Conservation (phyloP, 2,113 vertebrate species). For the Saimiri boliviensis region DNA sequence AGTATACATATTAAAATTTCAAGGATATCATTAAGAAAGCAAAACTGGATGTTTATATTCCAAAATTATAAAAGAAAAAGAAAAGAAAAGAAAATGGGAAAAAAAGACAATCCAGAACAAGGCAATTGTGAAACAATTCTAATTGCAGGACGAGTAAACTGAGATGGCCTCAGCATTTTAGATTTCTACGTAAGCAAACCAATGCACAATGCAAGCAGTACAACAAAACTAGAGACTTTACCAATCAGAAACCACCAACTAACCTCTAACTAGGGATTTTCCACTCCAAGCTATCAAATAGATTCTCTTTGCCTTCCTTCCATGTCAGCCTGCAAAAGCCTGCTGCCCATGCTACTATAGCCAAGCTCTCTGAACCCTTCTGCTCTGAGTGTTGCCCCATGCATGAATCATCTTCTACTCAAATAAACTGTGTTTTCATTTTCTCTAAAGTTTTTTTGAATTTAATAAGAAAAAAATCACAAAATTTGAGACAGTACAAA, state of each 20-base stretch:
- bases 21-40: neutral
- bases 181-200: neutral
- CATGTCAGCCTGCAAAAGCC: neutral
- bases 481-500: neutral
- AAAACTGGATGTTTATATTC: neutral
- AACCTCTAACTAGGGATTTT: neutral
- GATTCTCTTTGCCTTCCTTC: neutral
- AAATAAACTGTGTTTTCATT: neutral
- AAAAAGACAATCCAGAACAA: neutral
- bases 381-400: neutral
- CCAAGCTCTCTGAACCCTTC: neutral
- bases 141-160: neutral
- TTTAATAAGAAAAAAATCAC: neutral
- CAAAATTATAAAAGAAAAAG: neutral
- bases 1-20: neutral
- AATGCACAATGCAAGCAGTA: neutral
- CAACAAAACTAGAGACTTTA: neutral
- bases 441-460: neutral
- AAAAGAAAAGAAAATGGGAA: neutral
- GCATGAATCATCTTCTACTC: too few species aligned
- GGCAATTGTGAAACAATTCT: neutral
- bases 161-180: neutral
- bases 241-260: neutral
- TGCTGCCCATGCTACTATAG: neutral
- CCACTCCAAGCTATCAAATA: neutral